Evolutionary conservation across 1,140 invertebrate genomes (phyloP), one percentile per base, ranked within the genome.

Genomic region (Trachymyrmex cornetzi): DNA sequence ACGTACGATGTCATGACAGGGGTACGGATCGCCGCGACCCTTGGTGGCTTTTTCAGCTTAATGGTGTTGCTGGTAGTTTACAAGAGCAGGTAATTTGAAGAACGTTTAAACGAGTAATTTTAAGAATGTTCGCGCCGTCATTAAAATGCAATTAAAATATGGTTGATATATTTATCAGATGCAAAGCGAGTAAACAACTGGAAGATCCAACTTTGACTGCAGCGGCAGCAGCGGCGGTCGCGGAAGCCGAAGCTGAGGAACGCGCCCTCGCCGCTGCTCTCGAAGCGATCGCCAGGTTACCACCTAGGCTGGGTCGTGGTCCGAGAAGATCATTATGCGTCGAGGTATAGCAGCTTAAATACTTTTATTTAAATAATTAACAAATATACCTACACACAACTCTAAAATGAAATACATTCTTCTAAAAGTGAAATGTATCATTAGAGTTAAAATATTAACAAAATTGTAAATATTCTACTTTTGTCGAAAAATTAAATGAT

Each of bases 1-100:
- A 98, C 98, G 53, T 99, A 99, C 94, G 98, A 98, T 95, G 97
- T 98, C 90, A 98, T 98, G 98, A 98, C 98, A 84, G 98, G 98
- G 74, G 96, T 98, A 80, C 96, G 98, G 61, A 99, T 98, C 93
- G 98, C 98, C 69, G 97, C 97, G 86, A 98, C 98, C 5, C 96
- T 99, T 48, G 98, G 98, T 89, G 97, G 98, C 86, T 98, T 99
- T 94, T 99, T 98, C 95, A 97, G 97, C 53, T 95, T 98, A 87
- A 98, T 98, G 97, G 97, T 98, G 16, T 97, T 98, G 92, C 96
- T 98, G 86, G 97, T 99, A 80, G 96, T 98, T 59, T 98, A 98
- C 95, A 99, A 99, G 94, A 98, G 97, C 94, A 97, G 97, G 92
- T 93, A 82, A 90, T 84, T 61, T 38, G 19, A 12, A 24, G 12